A percentile compares a stretch with the other conserved stretches of the same genome.
phyloP scores from a whole-genome alignment of 2,888 invertebrate species.

The Drosophila nigritarsus region DNA sequence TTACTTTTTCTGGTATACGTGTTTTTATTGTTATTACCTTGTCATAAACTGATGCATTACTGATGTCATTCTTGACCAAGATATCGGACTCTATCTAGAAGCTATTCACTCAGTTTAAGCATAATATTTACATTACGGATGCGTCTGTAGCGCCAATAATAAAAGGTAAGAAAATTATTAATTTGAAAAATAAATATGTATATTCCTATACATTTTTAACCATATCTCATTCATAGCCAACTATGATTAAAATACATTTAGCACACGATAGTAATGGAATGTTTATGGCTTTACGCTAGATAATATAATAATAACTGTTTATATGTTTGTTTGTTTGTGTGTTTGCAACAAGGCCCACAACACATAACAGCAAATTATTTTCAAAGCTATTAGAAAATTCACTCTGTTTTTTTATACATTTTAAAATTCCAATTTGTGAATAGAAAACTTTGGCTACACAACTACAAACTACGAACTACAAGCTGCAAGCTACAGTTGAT shows the following conservation, averaged over 20 bases:
- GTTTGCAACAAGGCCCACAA: background rate
- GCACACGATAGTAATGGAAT: constrained; percentile 1
- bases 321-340: background rate
- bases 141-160: background rate
- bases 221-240: background rate
- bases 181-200: background rate
- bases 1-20: background rate
- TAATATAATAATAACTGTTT: background rate
- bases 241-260: constrained; percentile 4
- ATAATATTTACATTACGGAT: background rate
- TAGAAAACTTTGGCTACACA: background rate
- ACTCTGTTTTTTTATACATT: background rate
- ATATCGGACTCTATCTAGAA: background rate
- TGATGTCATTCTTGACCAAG: background rate
- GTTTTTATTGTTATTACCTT: background rate
- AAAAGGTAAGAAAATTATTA: background rate
- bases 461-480: background rate
- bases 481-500: background rate
- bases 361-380: background rate
- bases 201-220: background rate
- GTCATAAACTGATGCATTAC: background rate
- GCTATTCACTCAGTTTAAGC: too few species aligned
- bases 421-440: background rate
- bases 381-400: background rate
- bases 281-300: background rate